A percentile compares a stretch with the other conserved stretches of the same genome.
Conservation (phyloP, 2,888 invertebrate species). For the Aromia moschata region DNA sequence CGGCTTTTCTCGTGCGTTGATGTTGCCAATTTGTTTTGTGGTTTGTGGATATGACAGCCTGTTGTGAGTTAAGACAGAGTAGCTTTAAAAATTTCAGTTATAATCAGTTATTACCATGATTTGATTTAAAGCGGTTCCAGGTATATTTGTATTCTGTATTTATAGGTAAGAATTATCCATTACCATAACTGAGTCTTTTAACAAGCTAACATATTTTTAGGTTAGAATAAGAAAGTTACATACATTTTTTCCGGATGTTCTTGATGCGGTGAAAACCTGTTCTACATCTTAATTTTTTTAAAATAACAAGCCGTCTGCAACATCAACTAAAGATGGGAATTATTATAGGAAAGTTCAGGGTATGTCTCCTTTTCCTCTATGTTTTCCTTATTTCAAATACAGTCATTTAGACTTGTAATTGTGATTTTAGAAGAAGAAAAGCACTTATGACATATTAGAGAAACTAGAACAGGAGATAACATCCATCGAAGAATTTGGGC, state of each 20-base stretch:
- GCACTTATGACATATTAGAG: slow-evolving; percentile 70
- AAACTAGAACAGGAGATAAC: slow-evolving; percentile 82
- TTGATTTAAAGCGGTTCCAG: slow-evolving; percentile 6
- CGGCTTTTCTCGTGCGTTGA: no score
- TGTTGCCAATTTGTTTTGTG: no score
- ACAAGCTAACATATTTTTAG: slow-evolving; percentile 12
- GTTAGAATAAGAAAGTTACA: slow-evolving; percentile 20
- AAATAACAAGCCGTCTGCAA: not conserved
- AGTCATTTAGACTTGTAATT: slow-evolving; percentile 1
- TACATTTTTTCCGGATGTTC: slow-evolving; percentile 13
- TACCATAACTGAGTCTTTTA: no score
- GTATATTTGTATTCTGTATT: slow-evolving; percentile 4
- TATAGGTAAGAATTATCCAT: slow-evolving; percentile 3
- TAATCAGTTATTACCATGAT: slow-evolving; percentile 9
- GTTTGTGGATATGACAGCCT: not conserved
- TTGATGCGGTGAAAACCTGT: slow-evolving; percentile 10
- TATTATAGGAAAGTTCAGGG: slow-evolving; percentile 74
- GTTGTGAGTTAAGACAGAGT: not conserved
- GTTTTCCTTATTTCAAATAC: not conserved
- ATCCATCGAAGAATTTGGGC: slow-evolving; percentile 81
- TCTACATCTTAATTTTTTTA: slow-evolving; percentile 4
- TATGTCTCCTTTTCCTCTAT: no score
- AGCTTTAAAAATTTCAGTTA: slow-evolving; percentile 13
- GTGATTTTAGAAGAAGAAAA: slow-evolving; percentile 66
- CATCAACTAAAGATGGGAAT: slow-evolving; percentile 72